These are phyloP conservation scores for Polyommatus iphigenia DNA, from an alignment of 2,888 invertebrate genomes.

Conservation along the genomic window DNA sequence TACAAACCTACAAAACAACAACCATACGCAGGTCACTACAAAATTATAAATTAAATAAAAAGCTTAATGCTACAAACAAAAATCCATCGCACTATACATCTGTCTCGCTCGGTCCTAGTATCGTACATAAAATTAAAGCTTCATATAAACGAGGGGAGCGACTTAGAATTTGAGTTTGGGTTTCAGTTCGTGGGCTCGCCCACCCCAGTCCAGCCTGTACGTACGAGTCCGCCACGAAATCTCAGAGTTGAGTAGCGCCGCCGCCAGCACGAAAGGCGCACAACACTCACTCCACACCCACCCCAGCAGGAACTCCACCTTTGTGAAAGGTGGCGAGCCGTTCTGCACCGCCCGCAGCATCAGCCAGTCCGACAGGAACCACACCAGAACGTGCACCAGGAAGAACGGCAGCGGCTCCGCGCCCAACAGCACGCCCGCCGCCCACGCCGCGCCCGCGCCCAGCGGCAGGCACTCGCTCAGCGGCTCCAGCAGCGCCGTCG, in stretches of 20 bases:
- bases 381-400: conserved; percentile 93
- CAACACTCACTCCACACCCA: conserved; percentile 97
- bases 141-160: conserved; percentile 51
- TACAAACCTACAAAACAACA: conserved; percentile 66
- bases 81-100: conserved; percentile 25
- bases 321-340: conserved; percentile 95
- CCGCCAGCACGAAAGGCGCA: conserved; percentile 92
- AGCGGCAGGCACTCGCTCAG: conserved; percentile 96
- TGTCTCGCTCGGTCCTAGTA: conserved; percentile 41
- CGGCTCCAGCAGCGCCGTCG: conserved; percentile 94
- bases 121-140: conserved; percentile 71
- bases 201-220: conserved; percentile 97
- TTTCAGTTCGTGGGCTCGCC: conserved; percentile 93
- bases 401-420: conserved; percentile 96
- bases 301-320: conserved; percentile 95
- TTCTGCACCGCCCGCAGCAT: conserved; percentile 94
- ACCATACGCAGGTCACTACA: conserved; percentile 50
- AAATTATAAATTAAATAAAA: conserved; percentile 63
- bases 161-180: conserved; percentile 84
- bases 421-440: conserved; percentile 88
- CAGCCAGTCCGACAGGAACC: conserved; percentile 98
- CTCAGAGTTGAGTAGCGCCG: conserved; percentile 91
- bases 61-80: conserved; percentile 54
- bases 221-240: conserved; percentile 96
- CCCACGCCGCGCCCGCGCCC: conserved; percentile 95